These are phyloP conservation scores for Columba guinea DNA, from an alignment of 2,797 vertebrate genomes.

Conservation along the genomic window DNA sequence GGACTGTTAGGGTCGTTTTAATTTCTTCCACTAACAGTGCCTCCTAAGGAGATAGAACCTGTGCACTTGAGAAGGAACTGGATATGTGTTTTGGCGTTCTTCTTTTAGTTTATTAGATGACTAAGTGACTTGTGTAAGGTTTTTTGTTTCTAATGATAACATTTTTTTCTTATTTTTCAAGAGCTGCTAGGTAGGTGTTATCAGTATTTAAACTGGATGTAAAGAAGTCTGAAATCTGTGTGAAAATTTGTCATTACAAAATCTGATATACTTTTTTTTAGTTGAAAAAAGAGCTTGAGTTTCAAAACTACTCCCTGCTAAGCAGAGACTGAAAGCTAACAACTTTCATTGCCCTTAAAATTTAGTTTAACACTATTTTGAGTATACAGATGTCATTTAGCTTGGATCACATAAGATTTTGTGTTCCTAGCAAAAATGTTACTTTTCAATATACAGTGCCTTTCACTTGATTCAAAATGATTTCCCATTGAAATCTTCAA, in stretches of 20 bases:
- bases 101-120: slow-evolving; percentile 56
- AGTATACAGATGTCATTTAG: slow-evolving; percentile 69
- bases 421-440: slow-evolving; percentile 60
- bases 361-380: slow-evolving; percentile 67
- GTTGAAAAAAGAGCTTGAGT: background rate
- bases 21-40: slow-evolving; percentile 78
- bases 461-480: slow-evolving; percentile 67
- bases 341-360: slow-evolving; percentile 48
- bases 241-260: slow-evolving; percentile 57
- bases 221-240: slow-evolving; percentile 54
- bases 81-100: slow-evolving; percentile 52
- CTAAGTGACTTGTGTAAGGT: slow-evolving; percentile 5
- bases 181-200: slow-evolving; percentile 71
- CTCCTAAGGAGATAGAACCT: slow-evolving; percentile 66
- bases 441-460: slow-evolving; percentile 62
- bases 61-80: slow-evolving; percentile 72
- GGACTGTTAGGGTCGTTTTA: slow-evolving; percentile 70
- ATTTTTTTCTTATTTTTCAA: slow-evolving; percentile 51
- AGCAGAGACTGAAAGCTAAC: slow-evolving; percentile 57
- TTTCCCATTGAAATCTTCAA: slow-evolving; percentile 22
- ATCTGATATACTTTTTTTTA: background rate
- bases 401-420: slow-evolving; percentile 63
- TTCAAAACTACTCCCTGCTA: slow-evolving; percentile 23
- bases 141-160: slow-evolving; percentile 57
- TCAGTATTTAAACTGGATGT: slow-evolving; percentile 76